Base-by-base conservation (phyloP, 2,113 vertebrate genomes). In the Microcebus tavaratra region DNA sequence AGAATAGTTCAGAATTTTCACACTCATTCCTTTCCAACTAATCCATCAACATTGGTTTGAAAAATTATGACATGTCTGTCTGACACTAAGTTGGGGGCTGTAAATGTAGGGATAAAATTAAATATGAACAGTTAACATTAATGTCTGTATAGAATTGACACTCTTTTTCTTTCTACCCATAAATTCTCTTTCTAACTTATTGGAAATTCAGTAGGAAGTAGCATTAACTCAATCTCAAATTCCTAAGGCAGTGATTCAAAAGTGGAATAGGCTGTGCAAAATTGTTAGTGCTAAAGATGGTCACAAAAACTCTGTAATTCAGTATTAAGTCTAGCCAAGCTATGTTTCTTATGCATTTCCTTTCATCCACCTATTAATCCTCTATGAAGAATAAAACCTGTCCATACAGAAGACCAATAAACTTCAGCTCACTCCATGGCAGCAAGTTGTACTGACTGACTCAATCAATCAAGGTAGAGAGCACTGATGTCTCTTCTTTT, bases 151-250 rank as follows among this genome's bases (percentile, higher is more conserved):
- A 84, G 65, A 80, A 72, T 87, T 95, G 78, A 50, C 10, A 45
- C 15, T 50, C 21, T 27, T 84, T 81, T 80, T 67, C 27, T 95
- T 90, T 87, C 42, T 91, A 80, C 13, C 2, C 31, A 55, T 83
- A 91, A 91, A 55, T 90, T 79, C 11, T 80, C 65, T 95, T 96
- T 39, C 34, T 92, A 65, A 15, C 29, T 36, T 63, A 50, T 18
- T 79, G 29, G 63, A 65, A 95, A 89, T 88, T 78, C 25, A 90
- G 83, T 95, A 84, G 59, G 27, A 80, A 88, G 39, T 78, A 91
- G 29, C 36, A 90, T 80, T 81, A 82, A 86, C 39, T 80, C 53
- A 36, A 36, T 87, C 65, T 87, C 76, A 78, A 17, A 76, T 57
- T 80, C 50, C 48, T 89, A 76, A 90, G 34, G 25, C 78, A 90